A percentile compares a stretch with the other conserved stretches of the same genome.
These are phyloP conservation scores for Tenthredo livida DNA, from an alignment of 2,888 invertebrate species.

Conservation along the genomic window DNA sequence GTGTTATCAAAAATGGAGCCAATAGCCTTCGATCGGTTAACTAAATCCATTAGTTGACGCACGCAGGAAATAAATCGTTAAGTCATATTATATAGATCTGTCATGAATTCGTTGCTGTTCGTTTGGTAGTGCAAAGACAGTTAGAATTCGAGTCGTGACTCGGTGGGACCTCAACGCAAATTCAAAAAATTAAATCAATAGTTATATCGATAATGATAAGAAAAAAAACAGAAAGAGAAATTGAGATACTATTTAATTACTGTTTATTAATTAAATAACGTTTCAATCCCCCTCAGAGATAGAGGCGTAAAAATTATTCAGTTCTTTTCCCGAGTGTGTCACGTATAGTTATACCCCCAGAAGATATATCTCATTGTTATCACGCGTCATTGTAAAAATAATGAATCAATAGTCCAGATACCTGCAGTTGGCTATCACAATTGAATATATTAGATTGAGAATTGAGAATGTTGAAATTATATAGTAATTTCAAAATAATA, in stretches of 20 bases:
- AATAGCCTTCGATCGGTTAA: background rate
- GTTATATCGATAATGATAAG: background rate
- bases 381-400: constrained; percentile 21
- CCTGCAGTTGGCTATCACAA: constrained; percentile 39
- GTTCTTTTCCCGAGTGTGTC: constrained; percentile 8
- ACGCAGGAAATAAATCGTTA: background rate
- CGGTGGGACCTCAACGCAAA: constrained; percentile 36
- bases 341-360: constrained; percentile 8
- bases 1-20: background rate
- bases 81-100: background rate
- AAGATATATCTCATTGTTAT: constrained; percentile 41
- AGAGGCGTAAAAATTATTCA: background rate
- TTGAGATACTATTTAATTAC: constrained; percentile 12
- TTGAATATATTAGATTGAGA: background rate
- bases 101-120: constrained; percentile 27
- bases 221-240: background rate
- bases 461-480: constrained; percentile 18
- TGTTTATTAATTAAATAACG: constrained; percentile 26
- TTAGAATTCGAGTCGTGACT: constrained; percentile 36
- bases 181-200: constrained; percentile 37
- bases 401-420: constrained; percentile 47
- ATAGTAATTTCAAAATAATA: background rate
- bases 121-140: background rate
- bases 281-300: background rate
- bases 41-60: background rate